Percentiles rank a stretch among this genome's conserved stretches.
These are phyloP conservation scores for Pyrrhia umbra DNA, from an alignment of 2,888 invertebrate genomes.

Conservation along the genomic window DNA sequence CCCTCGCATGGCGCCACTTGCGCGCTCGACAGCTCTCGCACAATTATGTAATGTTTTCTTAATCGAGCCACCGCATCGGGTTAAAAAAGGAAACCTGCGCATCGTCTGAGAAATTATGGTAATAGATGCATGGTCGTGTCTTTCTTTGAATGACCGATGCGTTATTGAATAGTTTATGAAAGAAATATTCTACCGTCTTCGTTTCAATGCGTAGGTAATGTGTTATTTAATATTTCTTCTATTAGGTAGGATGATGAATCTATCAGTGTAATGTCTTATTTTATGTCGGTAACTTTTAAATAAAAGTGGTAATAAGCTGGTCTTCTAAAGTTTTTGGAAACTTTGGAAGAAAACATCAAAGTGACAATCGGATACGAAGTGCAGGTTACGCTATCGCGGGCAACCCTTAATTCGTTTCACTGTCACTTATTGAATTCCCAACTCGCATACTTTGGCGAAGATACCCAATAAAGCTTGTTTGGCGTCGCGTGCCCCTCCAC, in stretches of 20 bases:
- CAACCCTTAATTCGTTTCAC: slow-evolving; percentile 83
- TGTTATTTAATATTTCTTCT: slow-evolving; percentile 12
- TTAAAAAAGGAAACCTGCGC: slow-evolving; percentile 77
- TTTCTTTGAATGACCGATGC: slow-evolving; percentile 62
- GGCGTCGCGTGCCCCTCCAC: slow-evolving; percentile 79
- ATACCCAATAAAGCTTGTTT: slow-evolving; percentile 88
- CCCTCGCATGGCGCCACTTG: slow-evolving; percentile 88
- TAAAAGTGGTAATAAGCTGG: neutral
- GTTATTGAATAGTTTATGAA: slow-evolving; percentile 66
- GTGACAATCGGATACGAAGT: slow-evolving; percentile 75
- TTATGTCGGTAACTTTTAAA: neutral
- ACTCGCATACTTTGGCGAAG: slow-evolving; percentile 84
- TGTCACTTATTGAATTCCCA: slow-evolving; percentile 88
- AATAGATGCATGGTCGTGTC: slow-evolving; percentile 64
- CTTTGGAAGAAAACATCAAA: slow-evolving; percentile 67
- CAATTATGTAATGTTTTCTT: slow-evolving; percentile 90
- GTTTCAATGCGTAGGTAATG: slow-evolving; percentile 11
- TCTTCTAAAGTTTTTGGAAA: slow-evolving; percentile 17
- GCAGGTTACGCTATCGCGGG: slow-evolving; percentile 73
- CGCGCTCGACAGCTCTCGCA: slow-evolving; percentile 83
- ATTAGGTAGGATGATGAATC: neutral
- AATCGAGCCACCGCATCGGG: slow-evolving; percentile 83
- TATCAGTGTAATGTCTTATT: neutral
- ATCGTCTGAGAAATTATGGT: slow-evolving; percentile 70
- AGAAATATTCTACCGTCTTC: slow-evolving; percentile 36